Percentiles rank a stretch among this genome's conserved stretches.
phyloP scores from a whole-genome alignment of 1,140 invertebrate species.

The Pinna nobilis region DNA sequence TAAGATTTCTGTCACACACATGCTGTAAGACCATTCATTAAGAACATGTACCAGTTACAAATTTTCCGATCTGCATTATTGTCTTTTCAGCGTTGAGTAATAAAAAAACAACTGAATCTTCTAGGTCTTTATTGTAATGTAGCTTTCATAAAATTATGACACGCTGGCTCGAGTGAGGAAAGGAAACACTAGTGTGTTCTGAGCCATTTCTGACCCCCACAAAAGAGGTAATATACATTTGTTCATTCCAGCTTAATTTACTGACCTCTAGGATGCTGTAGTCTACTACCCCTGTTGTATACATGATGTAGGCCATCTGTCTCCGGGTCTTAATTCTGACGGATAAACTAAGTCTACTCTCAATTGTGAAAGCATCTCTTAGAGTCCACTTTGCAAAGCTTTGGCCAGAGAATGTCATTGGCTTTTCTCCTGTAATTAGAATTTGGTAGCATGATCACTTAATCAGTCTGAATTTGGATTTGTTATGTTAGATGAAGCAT shows the following conservation, averaged over 20 bases:
- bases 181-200: no score
- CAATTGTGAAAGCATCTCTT: constrained; percentile 78
- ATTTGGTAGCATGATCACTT: no score
- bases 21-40: no score
- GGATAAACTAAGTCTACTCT: constrained; percentile 86
- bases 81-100: not conserved
- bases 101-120: not conserved
- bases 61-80: not conserved
- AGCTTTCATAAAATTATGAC: no score
- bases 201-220: no score
- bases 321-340: constrained; percentile 89
- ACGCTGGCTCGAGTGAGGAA: no score
- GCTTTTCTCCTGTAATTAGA: constrained; percentile 68
- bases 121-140: no score
- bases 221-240: no score
- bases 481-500: no score
- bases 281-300: constrained; percentile 89
- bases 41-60: not conserved
- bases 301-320: constrained; percentile 89
- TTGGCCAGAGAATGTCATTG: constrained; percentile 88
- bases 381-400: constrained; percentile 89
- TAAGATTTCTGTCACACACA: no score
- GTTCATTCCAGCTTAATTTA: no score
- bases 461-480: not conserved
- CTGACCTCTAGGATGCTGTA: constrained; percentile 92